Base-by-base conservation (phyloP, 2,888 invertebrate genomes). In the Ormyrus nitidulus region DNA sequence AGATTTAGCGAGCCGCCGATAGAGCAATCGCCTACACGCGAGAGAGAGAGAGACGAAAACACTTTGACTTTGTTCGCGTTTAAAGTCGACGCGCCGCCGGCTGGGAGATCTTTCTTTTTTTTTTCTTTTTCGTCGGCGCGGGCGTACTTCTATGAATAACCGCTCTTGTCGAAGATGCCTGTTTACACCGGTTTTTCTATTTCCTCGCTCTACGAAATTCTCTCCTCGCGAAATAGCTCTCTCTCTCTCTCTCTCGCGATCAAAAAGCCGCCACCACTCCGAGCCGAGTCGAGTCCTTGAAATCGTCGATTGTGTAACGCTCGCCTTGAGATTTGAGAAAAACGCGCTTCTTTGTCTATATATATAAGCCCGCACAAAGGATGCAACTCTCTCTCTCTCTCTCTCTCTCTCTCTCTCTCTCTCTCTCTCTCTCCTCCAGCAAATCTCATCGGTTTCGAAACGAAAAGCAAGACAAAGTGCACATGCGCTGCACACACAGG, bases 51-150 rank as follows among this genome's bases (percentile, higher is more conserved):
- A 77, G 34, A 54, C 61, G 62, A 77, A 59, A 75, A 59, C 76
- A 79, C 69, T 75, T 79, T 79, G 75, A 70, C 79, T 74, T 75
- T 79, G 75, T 70, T 64, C 70, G 70, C 68, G 73, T 51, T 74
- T 74, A 75, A 71, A 79, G 75, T 79, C 70, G 34, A 70, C 2
- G 8, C 34, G 65, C 53, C 48, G 65, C 34, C 34, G 34, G 34
- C 34, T 34, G 34, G 34, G 34, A 62, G 62, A 44, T 53, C 61
- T 65, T 75, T 75, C 65, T 59, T 4, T 34, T 34, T 4, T 34
- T 34, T 4, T 34, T 34, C 3, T 34, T 34, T 4, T 34, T 2
- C 34, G 34, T 4, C 34, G 34, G 34, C 34, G 62, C 62, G 56
- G 61, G 49, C 61, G 61, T 34, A 34, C 51, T 65, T 80, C 75